Conservation (phyloP, 64 coral and sea anemone species). For the Anthopleura sola region DNA sequence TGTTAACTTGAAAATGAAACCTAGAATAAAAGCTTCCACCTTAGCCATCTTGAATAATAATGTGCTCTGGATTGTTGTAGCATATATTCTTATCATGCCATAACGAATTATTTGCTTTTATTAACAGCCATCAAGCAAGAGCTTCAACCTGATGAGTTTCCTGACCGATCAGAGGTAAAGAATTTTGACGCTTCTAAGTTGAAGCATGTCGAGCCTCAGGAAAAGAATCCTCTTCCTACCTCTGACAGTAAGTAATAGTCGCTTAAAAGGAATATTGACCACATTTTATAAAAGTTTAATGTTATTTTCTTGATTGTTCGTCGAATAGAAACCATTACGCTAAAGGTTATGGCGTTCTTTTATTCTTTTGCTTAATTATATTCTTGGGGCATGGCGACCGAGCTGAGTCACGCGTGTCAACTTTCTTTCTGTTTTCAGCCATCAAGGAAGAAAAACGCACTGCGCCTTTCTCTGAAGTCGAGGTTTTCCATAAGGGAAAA, state of each 20-base stretch:
- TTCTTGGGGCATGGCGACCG: not conserved
- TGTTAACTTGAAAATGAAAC: not conserved
- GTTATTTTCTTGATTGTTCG: not conserved
- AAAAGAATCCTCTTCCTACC: constrained; percentile 58
- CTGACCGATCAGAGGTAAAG: constrained; percentile 60
- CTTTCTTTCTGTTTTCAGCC: constrained; percentile 31
- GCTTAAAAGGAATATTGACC: not conserved
- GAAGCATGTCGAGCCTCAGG: constrained; percentile 42
- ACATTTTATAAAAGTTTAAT: constrained; percentile 7
- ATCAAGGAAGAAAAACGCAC: constrained; percentile 55
- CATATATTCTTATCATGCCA: not conserved
- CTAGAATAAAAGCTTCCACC: not conserved
- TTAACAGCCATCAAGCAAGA: constrained; percentile 52
- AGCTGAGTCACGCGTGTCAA: constrained; percentile 14
- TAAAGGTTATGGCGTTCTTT: not conserved
- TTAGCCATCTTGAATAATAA: not conserved
- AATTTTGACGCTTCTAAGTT: constrained; percentile 49
- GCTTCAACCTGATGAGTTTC: constrained; percentile 67
- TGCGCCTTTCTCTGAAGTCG: constrained; percentile 64
- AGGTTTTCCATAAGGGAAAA: constrained; percentile 51
- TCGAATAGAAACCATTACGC: not conserved
- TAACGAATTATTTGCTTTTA: not conserved
- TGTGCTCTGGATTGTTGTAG: not conserved
- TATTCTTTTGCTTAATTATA: not conserved
- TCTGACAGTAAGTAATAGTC: constrained; percentile 25